Base-by-base conservation (phyloP, 2,797 vertebrate species). In the Emydoidea blandingii region DNA sequence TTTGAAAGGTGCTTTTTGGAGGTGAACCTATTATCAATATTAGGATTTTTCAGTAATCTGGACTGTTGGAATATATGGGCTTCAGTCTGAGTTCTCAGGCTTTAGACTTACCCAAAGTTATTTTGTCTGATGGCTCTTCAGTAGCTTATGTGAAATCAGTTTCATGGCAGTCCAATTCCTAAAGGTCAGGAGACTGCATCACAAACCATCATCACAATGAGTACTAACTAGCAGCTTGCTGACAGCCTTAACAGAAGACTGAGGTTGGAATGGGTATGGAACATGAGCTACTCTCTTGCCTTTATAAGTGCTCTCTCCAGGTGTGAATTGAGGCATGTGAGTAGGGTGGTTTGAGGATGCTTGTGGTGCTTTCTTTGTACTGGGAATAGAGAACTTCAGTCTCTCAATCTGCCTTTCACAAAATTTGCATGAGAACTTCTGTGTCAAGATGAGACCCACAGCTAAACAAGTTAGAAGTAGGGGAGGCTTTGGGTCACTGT, bases 221-320 rank as follows among this genome's bases (percentile, higher is more conserved):
- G 21, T 72, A 23, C 21, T 37, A 62, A 23, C 18, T 68, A 37
- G n/a, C 19, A 23, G 0, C 83, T 65, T 65, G 23, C 31, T 44
- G 56, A 29, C 76, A 21, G 16, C 59, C 68, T 83, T 53, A 5
- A 79, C 44, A 16, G 80, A 44, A 31, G 27, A 27, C 34, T 5
- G 1, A 14, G 27, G 3, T 0, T 18, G 25, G 27, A 65, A 10
- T 0, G n/a, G n/a, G 56, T 19, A 54, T 81, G 4, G n/a, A 81
- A 34, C 78, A 4, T 6, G 53, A 92, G 47, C 31, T 6, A 11
- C 27, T 57, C 16, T 31, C 62, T 85, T 50, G 21, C 25, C 1
- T 0, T 8, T n/a, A 27, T 0, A 9, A 1, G n/a, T 44, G 25
- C 31, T 19, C 82, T n/a, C 88, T 50, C 29, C 2, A 47, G 12